Evolutionary conservation across 2,113 vertebrate genomes (phyloP), one percentile per base, ranked within the genome.

Genomic region (Prietella phreatophila): DNA sequence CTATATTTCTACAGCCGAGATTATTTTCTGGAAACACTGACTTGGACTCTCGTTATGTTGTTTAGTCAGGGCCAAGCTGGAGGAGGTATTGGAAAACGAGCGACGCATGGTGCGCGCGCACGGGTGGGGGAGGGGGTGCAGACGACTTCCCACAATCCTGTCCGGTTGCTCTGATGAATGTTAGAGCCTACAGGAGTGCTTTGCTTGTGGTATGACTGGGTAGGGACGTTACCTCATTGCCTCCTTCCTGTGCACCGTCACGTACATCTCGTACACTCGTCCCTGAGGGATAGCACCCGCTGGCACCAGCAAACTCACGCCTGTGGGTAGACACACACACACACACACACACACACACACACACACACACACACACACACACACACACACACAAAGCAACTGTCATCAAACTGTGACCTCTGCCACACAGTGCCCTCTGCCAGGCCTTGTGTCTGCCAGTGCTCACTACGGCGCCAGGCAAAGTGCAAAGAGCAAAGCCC

Each of bases 221-320:
- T 82, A 55, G 65, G 65, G 76, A 90, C 50, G 67, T 92, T 97
- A 99, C 98, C 98, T 99, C 97, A 99, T 96, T 93, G 92, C 97
- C 92, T 99, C 98, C 93, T 97, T 99, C 95, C 98, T 97, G 95
- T 99, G 97, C 88, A 99, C 97, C 25, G 97, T 99, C 96, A 99
- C 96, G 89, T 98, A 99, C 98, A 99, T 99, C 94, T 99, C 98
- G 83, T 98, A 99, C 90, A 97, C 97, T 93, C 98, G 96, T 86
- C 98, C 98, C 94, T 99, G 98, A 92, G 98, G 98, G 94, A 99
- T 93, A 0, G 97, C 97, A 89, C 98, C 98, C 0, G 97, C 97
- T 86, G 98, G 98, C 93, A 99, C 97, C 92, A 99, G 95, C 94
- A 99, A 95, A 93, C 98, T 99, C 88, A 99, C 96, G 92, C 98